Evolutionary conservation across 2,888 invertebrate species (phyloP).

Genomic region (Zonitis immaculata): DNA sequence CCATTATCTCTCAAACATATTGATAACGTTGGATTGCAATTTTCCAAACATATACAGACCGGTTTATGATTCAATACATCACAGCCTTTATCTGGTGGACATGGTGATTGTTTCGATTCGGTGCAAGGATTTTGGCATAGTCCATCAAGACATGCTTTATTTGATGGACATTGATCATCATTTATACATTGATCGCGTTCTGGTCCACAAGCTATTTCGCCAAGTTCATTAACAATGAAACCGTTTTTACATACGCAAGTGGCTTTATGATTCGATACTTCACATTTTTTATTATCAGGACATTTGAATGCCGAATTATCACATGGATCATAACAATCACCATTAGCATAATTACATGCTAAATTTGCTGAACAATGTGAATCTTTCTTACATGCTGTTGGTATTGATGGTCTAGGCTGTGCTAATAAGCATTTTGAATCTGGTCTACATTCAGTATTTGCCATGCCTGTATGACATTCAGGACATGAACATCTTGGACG

Average conservation of each 20-base stretch:
- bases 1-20: slow-evolving; percentile 88
- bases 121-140: slow-evolving; percentile 86
- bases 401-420: slow-evolving; percentile 55
- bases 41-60: slow-evolving; percentile 80
- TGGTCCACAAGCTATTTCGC: slow-evolving; percentile 82
- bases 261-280: slow-evolving; percentile 78
- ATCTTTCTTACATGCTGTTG: slow-evolving; percentile 60
- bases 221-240: slow-evolving; percentile 80
- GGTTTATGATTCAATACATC: slow-evolving; percentile 84
- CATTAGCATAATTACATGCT: slow-evolving; percentile 65
- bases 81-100: slow-evolving; percentile 79
- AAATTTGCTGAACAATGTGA: slow-evolving; percentile 70
- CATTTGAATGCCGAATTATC: slow-evolving; percentile 64
- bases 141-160: slow-evolving; percentile 77
- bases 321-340: slow-evolving; percentile 79
- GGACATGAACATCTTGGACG: slow-evolving; percentile 84
- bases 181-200: slow-evolving; percentile 71
- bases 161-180: slow-evolving; percentile 80
- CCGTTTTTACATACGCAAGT: slow-evolving; percentile 87
- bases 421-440: slow-evolving; percentile 72
- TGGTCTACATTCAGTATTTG: slow-evolving; percentile 71
- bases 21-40: slow-evolving; percentile 79
- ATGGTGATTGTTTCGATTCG: slow-evolving; percentile 58
- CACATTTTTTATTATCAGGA: slow-evolving; percentile 79
- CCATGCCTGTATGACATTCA: slow-evolving; percentile 80